phyloP scores from a whole-genome alignment of 2,113 vertebrate species.

The Gymnobelideus leadbeateri region DNA sequence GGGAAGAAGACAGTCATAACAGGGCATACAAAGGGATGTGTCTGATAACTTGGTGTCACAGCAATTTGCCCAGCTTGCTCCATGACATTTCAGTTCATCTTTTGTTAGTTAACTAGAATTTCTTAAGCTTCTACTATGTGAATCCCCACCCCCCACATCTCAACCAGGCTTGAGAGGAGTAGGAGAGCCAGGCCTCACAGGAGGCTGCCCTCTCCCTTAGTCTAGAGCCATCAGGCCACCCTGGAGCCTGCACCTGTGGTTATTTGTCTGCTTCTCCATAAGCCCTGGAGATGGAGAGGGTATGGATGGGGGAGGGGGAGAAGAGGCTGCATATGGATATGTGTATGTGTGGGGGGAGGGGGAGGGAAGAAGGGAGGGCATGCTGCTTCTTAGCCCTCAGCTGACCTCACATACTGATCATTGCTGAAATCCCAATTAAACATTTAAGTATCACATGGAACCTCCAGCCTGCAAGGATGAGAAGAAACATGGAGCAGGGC shows the following conservation, averaged over 20 bases:
- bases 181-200: neutral
- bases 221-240: slow-evolving; percentile 62
- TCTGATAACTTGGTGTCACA: neutral
- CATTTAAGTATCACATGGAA: neutral
- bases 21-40: neutral
- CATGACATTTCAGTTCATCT: neutral
- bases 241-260: slow-evolving; percentile 73
- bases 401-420: neutral
- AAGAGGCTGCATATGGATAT: neutral
- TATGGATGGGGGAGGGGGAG: neutral
- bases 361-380: neutral
- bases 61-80: neutral
- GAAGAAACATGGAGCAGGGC: neutral
- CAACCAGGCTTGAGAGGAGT: neutral
- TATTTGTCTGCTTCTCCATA: slow-evolving; percentile 70
- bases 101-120: neutral
- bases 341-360: neutral
- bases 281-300: slow-evolving; percentile 32
- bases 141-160: neutral
- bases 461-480: neutral
- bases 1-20: neutral
- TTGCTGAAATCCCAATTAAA: neutral
- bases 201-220: slow-evolving; percentile 57
- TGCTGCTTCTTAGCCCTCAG: neutral
- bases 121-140: neutral